Evolutionary conservation across 1,140 invertebrate species (phyloP).

Genomic region (Musca vetustissima): DNA sequence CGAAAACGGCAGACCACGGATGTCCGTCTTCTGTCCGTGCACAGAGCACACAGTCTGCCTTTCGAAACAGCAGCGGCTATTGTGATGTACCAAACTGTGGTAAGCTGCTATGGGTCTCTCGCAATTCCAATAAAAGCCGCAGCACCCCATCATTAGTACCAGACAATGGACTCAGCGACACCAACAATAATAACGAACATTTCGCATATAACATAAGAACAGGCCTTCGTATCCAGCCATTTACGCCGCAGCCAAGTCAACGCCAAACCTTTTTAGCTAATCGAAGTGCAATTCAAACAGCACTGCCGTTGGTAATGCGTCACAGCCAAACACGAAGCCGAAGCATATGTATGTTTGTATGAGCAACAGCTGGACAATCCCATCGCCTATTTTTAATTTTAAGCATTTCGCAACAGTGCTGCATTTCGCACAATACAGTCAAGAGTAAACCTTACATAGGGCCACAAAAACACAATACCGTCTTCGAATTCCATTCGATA

Average conservation of each 20-base stretch:
- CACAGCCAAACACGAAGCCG: background rate
- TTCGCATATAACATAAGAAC: constrained; percentile 28
- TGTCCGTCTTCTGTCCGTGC: too few relatives aligned
- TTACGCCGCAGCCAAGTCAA: constrained; percentile 43
- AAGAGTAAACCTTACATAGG: too few relatives aligned
- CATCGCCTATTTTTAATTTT: too few relatives aligned
- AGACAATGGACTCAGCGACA: background rate
- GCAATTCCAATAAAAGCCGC: constrained; percentile 19
- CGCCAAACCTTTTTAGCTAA: constrained; percentile 48
- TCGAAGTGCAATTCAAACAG: constrained; percentile 44
- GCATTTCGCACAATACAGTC: too few relatives aligned
- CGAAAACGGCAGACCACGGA: too few relatives aligned
- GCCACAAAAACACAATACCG: too few relatives aligned
- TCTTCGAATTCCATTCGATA: too few relatives aligned
- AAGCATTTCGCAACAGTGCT: too few relatives aligned
- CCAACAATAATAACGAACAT: constrained; percentile 32
- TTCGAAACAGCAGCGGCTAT: constrained; percentile 26
- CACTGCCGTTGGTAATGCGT: constrained; percentile 43
- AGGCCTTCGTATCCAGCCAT: constrained; percentile 45
- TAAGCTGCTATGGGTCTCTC: constrained; percentile 49
- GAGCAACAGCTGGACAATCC: too few relatives aligned
- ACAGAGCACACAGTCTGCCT: too few relatives aligned
- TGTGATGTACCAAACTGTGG: constrained; percentile 52
- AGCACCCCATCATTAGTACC: constrained; percentile 2
- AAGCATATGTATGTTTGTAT: too few relatives aligned